Percentiles rank a stretch among this genome's conserved stretches.
Conservation (phyloP, 2,888 invertebrate genomes). For the Criorhina ranunculi region DNA sequence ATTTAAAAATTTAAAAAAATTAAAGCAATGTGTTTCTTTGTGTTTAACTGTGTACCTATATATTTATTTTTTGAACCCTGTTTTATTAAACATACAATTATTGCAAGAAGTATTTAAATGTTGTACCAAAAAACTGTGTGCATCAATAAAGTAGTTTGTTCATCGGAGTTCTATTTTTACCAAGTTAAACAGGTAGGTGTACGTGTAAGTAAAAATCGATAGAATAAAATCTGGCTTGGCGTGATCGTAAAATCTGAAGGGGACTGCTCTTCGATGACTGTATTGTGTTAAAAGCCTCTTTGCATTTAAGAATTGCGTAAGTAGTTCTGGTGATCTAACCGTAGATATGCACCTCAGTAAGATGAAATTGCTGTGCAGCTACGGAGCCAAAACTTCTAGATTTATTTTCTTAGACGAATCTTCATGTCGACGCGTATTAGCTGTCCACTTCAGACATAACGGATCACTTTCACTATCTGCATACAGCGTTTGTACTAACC, state of each 20-base stretch:
- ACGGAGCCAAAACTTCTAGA: background rate
- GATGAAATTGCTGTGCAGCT: background rate
- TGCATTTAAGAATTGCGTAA: background rate
- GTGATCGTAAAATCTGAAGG: background rate
- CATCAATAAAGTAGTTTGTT: no score
- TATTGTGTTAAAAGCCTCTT: background rate
- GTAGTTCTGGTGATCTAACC: background rate
- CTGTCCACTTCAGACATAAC: constrained; percentile 5
- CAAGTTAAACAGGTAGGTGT: no score
- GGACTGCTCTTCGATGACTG: background rate
- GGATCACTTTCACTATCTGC: background rate
- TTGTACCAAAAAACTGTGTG: no score
- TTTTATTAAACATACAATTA: no score
- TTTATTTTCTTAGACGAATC: no score
- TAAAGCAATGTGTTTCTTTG: no score
- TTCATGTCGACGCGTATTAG: background rate
- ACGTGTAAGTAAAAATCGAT: no score
- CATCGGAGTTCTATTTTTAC: no score
- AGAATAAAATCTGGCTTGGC: constrained; percentile 1
- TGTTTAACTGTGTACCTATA: background rate
- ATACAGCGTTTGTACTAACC: no score
- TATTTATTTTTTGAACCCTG: no score
- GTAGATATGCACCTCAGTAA: background rate
- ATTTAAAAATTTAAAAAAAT: no score
- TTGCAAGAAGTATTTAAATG: no score